These are phyloP conservation scores for Parnassius smintheus DNA, from an alignment of 2,888 invertebrate species.

Conservation along the genomic window DNA sequence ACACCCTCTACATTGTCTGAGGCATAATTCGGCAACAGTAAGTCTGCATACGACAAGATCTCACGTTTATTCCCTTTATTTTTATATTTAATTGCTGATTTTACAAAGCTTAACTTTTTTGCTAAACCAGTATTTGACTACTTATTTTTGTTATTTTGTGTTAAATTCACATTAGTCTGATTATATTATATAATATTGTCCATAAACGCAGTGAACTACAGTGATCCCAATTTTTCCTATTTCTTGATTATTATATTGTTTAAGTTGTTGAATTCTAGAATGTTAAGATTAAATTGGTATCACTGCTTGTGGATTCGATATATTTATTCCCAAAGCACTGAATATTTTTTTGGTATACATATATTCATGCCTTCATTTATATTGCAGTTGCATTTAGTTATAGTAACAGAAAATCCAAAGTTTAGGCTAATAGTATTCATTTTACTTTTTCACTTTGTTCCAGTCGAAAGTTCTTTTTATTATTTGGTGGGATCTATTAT, in stretches of 20 bases:
- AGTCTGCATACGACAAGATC: constrained; percentile 81
- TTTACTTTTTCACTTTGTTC: constrained; percentile 51
- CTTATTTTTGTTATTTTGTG: constrained; percentile 72
- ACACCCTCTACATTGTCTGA: constrained; percentile 95
- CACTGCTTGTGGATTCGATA: constrained; percentile 66
- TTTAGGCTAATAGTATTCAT: constrained; percentile 65
- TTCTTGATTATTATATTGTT: constrained; percentile 46
- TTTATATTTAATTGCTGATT: constrained; percentile 79
- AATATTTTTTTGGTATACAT: constrained; percentile 67
- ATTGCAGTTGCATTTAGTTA: constrained; percentile 79
- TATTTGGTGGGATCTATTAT: constrained; percentile 31
- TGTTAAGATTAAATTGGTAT: constrained; percentile 51
- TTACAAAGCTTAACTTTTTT: constrained; percentile 79
- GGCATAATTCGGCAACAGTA: constrained; percentile 80
- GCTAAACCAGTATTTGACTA: constrained; percentile 81
- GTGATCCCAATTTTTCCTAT: constrained; percentile 53
- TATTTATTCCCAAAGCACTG: constrained; percentile 78
- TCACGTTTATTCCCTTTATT: constrained; percentile 81
- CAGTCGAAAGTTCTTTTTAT: constrained; percentile 47
- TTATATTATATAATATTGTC: constrained; percentile 56
- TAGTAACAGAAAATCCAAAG: constrained; percentile 80
- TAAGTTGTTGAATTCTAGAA: constrained; percentile 52
- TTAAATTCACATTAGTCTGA: constrained; percentile 76
- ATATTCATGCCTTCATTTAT: constrained; percentile 62
- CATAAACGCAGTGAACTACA: constrained; percentile 61